Conservation (phyloP, 2,888 invertebrate genomes). For the Drosophila nr. medialis region DNA sequence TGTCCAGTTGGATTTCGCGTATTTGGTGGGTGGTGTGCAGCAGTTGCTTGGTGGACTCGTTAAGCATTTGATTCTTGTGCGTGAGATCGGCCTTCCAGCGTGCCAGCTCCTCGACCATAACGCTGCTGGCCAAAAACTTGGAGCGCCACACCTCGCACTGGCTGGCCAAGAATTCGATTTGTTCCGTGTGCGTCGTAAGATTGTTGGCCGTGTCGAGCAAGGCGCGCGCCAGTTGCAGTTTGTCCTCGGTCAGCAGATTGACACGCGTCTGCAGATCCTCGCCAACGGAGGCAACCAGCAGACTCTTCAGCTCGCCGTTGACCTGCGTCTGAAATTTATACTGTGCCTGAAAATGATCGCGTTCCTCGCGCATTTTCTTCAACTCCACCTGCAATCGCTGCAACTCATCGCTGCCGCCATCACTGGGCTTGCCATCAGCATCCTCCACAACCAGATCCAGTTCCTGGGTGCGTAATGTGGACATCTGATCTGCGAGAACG, state of each 20-base stretch:
- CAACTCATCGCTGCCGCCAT: conserved; percentile 46
- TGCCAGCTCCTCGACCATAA: conserved; percentile 96
- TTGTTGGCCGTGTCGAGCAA: conserved; percentile 94
- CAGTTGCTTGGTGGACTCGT: conserved; percentile 82
- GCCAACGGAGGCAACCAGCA: conserved; percentile 97
- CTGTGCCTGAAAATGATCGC: conserved; percentile 90
- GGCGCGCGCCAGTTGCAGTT: conserved; percentile 93
- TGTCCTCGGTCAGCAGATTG: conserved; percentile 95
- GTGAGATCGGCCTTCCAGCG: conserved; percentile 92
- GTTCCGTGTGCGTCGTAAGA: conserved; percentile 94
- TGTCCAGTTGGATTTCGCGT: conserved; percentile 84
- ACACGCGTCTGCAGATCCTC: conserved; percentile 96
- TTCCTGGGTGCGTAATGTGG: conserved; percentile 88
- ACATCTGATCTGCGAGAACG: conserved; percentile 89
- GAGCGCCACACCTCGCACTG: conserved; percentile 98
- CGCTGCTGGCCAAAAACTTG: conserved; percentile 97
- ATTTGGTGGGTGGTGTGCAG: conserved; percentile 83
- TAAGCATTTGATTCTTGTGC: conserved; percentile 85
- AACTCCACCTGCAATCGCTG: conserved; percentile 65
- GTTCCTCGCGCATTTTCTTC: conserved; percentile 87
- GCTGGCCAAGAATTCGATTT: conserved; percentile 96
- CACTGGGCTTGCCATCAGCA: conserved; percentile 83
- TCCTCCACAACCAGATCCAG: conserved; percentile 82
- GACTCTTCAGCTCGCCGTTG: conserved; percentile 95
- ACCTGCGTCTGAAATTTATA: conserved; percentile 95